Conservation (phyloP, 2,797 vertebrate genomes). For the Urocyon cinereoargenteus region DNA sequence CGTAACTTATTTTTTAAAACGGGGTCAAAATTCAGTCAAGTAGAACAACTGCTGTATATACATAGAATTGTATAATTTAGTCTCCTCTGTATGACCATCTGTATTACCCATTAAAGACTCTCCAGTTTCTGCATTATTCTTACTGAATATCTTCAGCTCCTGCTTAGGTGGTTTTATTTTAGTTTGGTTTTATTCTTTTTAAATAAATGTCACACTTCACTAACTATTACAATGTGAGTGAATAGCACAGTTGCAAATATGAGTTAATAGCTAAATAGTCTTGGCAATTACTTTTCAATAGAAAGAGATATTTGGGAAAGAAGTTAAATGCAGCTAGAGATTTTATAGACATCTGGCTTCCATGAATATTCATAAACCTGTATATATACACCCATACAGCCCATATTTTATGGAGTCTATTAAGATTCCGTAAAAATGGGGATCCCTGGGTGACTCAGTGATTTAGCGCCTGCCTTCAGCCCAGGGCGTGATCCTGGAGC, state of each 20-base stretch:
- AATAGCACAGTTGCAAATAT: neutral
- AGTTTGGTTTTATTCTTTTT: constrained; percentile 20
- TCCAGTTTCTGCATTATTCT: neutral
- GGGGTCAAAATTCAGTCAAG: neutral
- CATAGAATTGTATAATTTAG: neutral
- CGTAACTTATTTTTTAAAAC: neutral
- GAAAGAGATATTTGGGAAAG: neutral
- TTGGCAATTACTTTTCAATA: constrained; percentile 50
- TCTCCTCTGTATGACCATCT: neutral
- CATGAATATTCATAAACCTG: constrained; percentile 46
- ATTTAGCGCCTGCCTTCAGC: too few relatives aligned
- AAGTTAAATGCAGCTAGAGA: constrained; percentile 5
- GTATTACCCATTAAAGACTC: neutral
- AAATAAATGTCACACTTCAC: constrained; percentile 28
- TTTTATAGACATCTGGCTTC: neutral
- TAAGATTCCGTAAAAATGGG: neutral
- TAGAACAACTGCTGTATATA: neutral
- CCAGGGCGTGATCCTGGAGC: too few relatives aligned
- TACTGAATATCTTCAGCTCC: neutral
- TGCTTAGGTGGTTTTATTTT: neutral
- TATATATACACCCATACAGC: neutral
- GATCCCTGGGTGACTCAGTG: too few relatives aligned
- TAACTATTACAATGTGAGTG: neutral
- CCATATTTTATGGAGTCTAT: constrained; percentile 10
- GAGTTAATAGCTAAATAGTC: constrained; percentile 35